phyloP scores from a whole-genome alignment of 2,113 vertebrate species.

The Ceuthmochares aereus region DNA sequence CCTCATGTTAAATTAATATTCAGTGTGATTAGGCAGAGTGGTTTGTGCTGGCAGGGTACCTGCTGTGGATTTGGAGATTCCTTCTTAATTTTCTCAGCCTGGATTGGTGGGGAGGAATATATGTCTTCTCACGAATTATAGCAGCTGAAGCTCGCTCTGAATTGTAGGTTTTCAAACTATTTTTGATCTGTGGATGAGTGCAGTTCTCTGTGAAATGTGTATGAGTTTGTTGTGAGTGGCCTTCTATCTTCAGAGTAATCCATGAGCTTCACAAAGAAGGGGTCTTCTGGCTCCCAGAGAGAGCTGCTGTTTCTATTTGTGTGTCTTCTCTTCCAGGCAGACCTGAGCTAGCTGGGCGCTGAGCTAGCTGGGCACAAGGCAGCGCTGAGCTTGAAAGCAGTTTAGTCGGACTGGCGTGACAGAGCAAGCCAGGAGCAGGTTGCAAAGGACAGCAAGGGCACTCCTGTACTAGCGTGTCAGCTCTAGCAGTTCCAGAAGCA shows the following conservation, averaged over 20 bases:
- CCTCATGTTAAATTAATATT: neutral
- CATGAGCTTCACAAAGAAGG: neutral
- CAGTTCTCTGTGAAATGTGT: neutral
- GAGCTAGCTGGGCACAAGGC: fast-evolving
- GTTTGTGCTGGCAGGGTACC: neutral
- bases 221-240: neutral
- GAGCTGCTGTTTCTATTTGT: neutral
- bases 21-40: neutral
- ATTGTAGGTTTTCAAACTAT: fast-evolving
- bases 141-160: neutral
- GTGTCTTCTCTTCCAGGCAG: neutral
- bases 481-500: neutral
- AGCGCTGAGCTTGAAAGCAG: neutral
- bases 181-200: neutral
- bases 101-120: neutral
- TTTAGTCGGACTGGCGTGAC: fast-evolving
- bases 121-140: neutral
- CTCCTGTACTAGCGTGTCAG: neutral
- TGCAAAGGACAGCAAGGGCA: neutral
- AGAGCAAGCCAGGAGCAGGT: neutral
- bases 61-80: neutral
- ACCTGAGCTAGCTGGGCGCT: neutral
- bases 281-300: neutral
- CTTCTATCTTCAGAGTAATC: neutral
- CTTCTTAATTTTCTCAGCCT: neutral